phyloP scores from a whole-genome alignment of 2,113 vertebrate genomes.

The Calypte anna region DNA sequence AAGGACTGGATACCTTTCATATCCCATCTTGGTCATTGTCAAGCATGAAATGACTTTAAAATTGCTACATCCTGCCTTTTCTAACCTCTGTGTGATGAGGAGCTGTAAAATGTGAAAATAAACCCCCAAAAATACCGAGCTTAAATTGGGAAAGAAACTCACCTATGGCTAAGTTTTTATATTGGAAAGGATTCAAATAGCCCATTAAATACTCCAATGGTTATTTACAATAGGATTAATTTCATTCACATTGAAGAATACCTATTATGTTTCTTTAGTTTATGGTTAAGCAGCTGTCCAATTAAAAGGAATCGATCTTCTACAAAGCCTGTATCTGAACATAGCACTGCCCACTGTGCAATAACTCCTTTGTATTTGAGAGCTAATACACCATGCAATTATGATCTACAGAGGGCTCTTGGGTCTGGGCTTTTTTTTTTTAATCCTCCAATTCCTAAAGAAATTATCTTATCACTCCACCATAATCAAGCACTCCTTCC shows the following conservation, averaged over 20 bases:
- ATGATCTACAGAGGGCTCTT: neutral
- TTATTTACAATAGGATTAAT: slow-evolving; percentile 70
- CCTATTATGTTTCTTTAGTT: slow-evolving; percentile 52
- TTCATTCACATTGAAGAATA: slow-evolving; percentile 53
- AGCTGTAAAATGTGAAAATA: neutral
- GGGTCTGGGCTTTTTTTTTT: neutral
- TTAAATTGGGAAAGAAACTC: neutral
- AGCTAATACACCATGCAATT: neutral
- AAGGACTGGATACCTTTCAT: neutral
- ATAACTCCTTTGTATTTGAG: neutral
- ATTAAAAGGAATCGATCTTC: slow-evolving; percentile 64
- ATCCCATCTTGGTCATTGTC: neutral
- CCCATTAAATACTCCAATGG: slow-evolving; percentile 28
- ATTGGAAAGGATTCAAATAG: slow-evolving; percentile 6
- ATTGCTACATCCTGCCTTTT: neutral
- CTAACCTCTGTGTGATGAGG: neutral
- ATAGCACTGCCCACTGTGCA: neutral
- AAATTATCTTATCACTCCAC: neutral
- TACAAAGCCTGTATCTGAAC: slow-evolving; percentile 11
- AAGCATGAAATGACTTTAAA: neutral
- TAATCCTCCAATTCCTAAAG: neutral
- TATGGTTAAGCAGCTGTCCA: slow-evolving; percentile 54
- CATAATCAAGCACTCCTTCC: neutral
- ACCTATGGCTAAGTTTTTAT: neutral
- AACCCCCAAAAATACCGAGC: neutral